Base-by-base conservation (phyloP, 2,797 vertebrate species). In the Paguma larvata region DNA sequence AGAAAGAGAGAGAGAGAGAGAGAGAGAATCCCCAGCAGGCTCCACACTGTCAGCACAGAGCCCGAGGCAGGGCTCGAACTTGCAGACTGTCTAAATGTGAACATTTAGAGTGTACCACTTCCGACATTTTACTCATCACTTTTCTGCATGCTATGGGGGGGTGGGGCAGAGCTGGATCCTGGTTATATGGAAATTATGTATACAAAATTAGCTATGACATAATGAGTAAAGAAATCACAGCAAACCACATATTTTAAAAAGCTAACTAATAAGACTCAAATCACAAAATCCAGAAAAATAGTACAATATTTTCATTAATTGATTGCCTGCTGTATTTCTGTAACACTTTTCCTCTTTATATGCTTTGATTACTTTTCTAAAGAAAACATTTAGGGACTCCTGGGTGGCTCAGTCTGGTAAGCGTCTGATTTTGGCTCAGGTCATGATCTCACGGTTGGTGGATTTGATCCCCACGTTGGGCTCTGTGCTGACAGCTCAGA, bases 181-280 rank as follows among this genome's bases (percentile, higher is more conserved):
- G 91, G 21, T 51, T 95, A 62, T 34, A 25, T 30, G 73, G 27
- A 75, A 75, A 75, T 92, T 84, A 13, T 59, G 3, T 85, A 27
- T 44, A n/a, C 41, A 73, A n/a, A 80, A 30, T 59, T 44, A 84
- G 21, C 88, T 88, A 46, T 59, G 59, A 62, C 10, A 51, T 59
- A 62, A 34, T 7, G 4, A 65, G 11, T 27, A 91, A 91, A 87
- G 80, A 95, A 90, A 46, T 90, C 70, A 30, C 25, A 41, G 77
- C n/a, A 38, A 85, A 91, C 85, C 88, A 51, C 23, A 6, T 78
- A 30, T 56, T 77, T 32, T 67, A 48, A 85, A 75, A 95, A 90
- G 12, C 16, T 78, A 89, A 77, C 27, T 51, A 56, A 67, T 34
- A 65, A 23, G 23, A 21, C n/a, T 89, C 56, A 79, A 62, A 75